Base-by-base conservation (phyloP, 2,888 invertebrate genomes). In the Rotaria macrura region DNA sequence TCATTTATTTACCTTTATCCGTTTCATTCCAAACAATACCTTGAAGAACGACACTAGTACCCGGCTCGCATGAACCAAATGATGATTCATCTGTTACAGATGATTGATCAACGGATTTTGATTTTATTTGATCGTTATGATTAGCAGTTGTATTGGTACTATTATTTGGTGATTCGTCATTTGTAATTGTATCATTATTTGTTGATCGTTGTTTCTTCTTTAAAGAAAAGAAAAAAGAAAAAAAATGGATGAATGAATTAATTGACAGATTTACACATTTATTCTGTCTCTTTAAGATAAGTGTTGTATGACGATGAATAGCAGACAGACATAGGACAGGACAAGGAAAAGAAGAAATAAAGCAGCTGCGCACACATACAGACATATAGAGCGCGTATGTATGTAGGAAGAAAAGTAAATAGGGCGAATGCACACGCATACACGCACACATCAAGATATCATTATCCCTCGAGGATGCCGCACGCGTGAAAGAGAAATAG, bases 21-120 rank as follows among this genome's bases (percentile, higher is more conserved):
- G 97, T 97, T 93, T 97, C 97, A 92, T 97, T 96, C 97, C 97
- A 97, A 89, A 97, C 97, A 92, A 97, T 97, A 90, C 97, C 97
- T 92, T 97, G 97, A 89, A 97, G 93, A 88, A 95, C 96, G 89
- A 97, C 97, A 91, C 95, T 95, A 85, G 97, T 97, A 89, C 97
- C 97, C 87, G 97, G 97, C 92, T 97, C 97, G 92, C 97, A 97
- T 87, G 97, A 96, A 29, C 97, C 97, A 89, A 97, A 92, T 34
- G 84, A 84, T 25, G 74, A 55, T n/a, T 47, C 74, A 54, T 86
- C 86, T 25, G 86, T 86, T 43, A 79, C 79, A 43, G 79, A 79
- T 79, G 79, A 79, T 84, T 65, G 65, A 65, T 65, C 65, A 65
- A 65, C 65, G 0, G 65, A 34, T 65, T 65, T 65, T 20, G 65